Percentiles rank a stretch among this genome's conserved stretches.
phyloP scores from a whole-genome alignment of 2,113 vertebrate genomes.

The Xyrauchen texanus region DNA sequence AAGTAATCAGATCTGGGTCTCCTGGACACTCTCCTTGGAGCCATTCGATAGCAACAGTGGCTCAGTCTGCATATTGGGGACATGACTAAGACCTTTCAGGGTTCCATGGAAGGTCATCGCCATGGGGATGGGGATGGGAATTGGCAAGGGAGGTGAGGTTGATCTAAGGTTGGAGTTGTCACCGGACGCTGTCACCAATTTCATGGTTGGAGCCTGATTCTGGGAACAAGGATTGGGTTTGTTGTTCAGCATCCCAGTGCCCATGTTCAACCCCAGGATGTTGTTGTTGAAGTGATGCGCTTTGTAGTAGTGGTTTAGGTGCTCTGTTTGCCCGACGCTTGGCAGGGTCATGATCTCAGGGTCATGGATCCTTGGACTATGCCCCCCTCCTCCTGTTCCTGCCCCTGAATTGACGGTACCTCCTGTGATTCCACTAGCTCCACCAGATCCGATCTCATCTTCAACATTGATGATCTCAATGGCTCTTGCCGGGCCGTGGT shows the following conservation, averaged over 20 bases:
- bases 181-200: not conserved
- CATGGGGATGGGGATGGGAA: conserved; percentile 73
- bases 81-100: conserved; percentile 82
- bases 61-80: conserved; percentile 81
- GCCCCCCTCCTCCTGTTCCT: conserved; percentile 57
- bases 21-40: conserved; percentile 95
- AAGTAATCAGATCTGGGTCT: conserved; percentile 86
- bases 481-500: conserved; percentile 87
- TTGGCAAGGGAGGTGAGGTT: conserved; percentile 74
- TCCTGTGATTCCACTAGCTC: conserved; percentile 74
- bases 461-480: conserved; percentile 95
- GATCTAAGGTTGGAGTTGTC: conserved; percentile 66
- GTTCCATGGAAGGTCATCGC: conserved; percentile 80
- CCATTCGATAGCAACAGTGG: conserved; percentile 90
- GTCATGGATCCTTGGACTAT: conserved; percentile 72
- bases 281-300: conserved; percentile 87
- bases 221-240: conserved; percentile 62
- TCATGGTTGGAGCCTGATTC: conserved; percentile 48
- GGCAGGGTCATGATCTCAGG: conserved; percentile 82
- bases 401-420: conserved; percentile 66
- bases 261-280: conserved; percentile 73
- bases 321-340: conserved; percentile 82
- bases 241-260: conserved; percentile 66
- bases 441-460: conserved; percentile 82
- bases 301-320: conserved; percentile 91